A percentile compares a stretch with the other conserved stretches of the same genome.
Evolutionary conservation across 2,797 vertebrate genomes (phyloP).

Genomic region (Mergus octosetaceus): DNA sequence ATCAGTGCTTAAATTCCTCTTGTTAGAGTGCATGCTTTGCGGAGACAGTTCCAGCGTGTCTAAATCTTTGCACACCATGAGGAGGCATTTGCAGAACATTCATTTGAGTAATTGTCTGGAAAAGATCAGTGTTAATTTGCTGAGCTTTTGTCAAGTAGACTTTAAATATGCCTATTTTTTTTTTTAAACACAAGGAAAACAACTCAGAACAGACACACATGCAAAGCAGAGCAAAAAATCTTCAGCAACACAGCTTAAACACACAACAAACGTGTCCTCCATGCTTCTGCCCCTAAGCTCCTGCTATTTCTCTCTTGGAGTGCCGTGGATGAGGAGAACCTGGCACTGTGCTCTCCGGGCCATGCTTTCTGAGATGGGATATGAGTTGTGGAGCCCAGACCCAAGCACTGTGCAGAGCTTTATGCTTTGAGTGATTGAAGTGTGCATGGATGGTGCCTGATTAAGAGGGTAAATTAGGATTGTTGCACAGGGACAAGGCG

Average conservation of each 20-base stretch:
- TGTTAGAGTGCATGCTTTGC: conserved; percentile 13
- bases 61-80: conserved; percentile 15
- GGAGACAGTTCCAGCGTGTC: background rate
- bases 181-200: conserved; percentile 19
- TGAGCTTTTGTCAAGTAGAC: conserved; percentile 29
- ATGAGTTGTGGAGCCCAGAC: background rate
- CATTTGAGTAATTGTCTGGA: conserved; percentile 44
- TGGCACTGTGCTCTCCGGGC: background rate
- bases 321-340: background rate
- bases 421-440: background rate
- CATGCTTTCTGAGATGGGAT: background rate
- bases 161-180: background rate
- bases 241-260: conserved; percentile 26
- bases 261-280: background rate
- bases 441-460: background rate
- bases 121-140: conserved; percentile 51
- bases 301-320: background rate
- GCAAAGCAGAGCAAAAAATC: conserved; percentile 29
- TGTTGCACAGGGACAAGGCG: background rate
- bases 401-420: background rate
- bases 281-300: conserved; percentile 13
- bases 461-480: background rate
- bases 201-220: background rate
- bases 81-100: conserved; percentile 35
- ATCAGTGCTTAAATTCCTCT: conserved; percentile 24